Percentiles rank a stretch among this genome's conserved stretches.
Evolutionary conservation across 2,797 vertebrate species (phyloP).

Genomic region (Salarias fasciatus): DNA sequence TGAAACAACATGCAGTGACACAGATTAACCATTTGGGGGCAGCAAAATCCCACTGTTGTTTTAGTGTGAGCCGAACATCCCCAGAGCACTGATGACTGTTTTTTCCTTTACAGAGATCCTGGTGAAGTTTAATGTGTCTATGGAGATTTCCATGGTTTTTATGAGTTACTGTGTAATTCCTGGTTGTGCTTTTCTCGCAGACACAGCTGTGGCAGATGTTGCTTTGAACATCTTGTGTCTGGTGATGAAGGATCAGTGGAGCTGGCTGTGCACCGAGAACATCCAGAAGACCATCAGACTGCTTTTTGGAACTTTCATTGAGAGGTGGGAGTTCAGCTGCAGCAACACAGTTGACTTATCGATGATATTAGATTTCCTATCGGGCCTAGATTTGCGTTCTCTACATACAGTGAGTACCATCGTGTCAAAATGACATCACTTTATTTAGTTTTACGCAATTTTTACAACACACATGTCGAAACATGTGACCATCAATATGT

Average conservation of each 20-base stretch:
- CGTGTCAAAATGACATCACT: too few relatives aligned
- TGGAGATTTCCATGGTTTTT: not conserved
- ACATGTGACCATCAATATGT: not conserved
- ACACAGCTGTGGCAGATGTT: conserved; percentile 89
- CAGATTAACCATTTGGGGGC: conserved; percentile 47
- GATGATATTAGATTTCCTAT: too few relatives aligned
- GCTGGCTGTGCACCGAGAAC: conserved; percentile 92
- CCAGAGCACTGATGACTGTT: too few relatives aligned
- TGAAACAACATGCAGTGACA: conserved; percentile 22
- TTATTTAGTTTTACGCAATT: too few relatives aligned
- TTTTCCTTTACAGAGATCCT: too few relatives aligned
- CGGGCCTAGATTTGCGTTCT: not conserved
- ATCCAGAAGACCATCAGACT: conserved; percentile 89
- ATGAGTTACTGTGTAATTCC: conserved; percentile 8
- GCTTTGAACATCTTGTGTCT: conserved; percentile 89
- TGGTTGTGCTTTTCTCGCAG: conserved; percentile 61
- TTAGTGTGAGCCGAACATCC: too few relatives aligned
- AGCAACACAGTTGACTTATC: too few relatives aligned
- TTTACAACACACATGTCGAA: too few relatives aligned
- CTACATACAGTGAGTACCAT: not conserved
- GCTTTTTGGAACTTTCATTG: conserved; percentile 91
- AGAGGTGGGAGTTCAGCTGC: conserved; percentile 79
- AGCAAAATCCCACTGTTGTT: conserved; percentile 49
- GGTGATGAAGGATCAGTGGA: conserved; percentile 92
- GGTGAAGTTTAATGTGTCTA: not conserved